Percentiles rank a stretch among this genome's conserved stretches.
Evolutionary conservation across 2,888 invertebrate species (phyloP).

Genomic region (Horisme vitalbata): DNA sequence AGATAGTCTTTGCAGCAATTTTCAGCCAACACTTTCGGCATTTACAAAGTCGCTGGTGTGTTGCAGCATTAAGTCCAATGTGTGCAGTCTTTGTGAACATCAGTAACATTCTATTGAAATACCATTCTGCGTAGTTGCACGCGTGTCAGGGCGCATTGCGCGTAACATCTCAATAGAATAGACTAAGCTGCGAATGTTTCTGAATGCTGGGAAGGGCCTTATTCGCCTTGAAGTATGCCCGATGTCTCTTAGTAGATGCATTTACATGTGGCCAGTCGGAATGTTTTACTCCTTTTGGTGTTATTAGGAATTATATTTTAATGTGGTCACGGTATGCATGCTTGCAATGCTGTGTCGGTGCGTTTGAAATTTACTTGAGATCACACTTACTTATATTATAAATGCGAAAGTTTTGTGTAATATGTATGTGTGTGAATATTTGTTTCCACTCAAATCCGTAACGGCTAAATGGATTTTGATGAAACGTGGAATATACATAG

Average conservation of each 20-base stretch:
- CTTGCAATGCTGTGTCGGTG: slow-evolving; percentile 13
- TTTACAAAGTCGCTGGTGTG: slow-evolving; percentile 5
- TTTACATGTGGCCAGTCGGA: slow-evolving; percentile 41
- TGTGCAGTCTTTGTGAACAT: slow-evolving; percentile 44
- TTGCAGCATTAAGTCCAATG: neutral
- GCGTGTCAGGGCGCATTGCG: slow-evolving; percentile 55
- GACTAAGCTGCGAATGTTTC: slow-evolving; percentile 33
- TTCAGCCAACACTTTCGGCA: neutral
- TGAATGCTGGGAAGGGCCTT: slow-evolving; percentile 57
- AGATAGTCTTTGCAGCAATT: too few relatives aligned
- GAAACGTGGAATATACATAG: too few relatives aligned
- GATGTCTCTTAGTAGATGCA: slow-evolving; percentile 52
- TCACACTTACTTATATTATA: too few relatives aligned
- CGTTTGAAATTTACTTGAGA: slow-evolving; percentile 12
- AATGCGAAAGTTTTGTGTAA: too few relatives aligned
- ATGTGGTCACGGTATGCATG: slow-evolving; percentile 15
- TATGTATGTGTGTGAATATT: too few relatives aligned
- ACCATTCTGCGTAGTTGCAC: slow-evolving; percentile 50
- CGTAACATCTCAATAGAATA: slow-evolving; percentile 74
- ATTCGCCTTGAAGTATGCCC: slow-evolving; percentile 58
- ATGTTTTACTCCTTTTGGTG: slow-evolving; percentile 28
- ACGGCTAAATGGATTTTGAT: too few relatives aligned
- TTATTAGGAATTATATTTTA: slow-evolving; percentile 28
- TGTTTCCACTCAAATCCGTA: too few relatives aligned
- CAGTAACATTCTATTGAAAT: slow-evolving; percentile 65